Evolutionary conservation across 1,140 invertebrate genomes (phyloP).

Genomic region (Lutraria rhynchaena): DNA sequence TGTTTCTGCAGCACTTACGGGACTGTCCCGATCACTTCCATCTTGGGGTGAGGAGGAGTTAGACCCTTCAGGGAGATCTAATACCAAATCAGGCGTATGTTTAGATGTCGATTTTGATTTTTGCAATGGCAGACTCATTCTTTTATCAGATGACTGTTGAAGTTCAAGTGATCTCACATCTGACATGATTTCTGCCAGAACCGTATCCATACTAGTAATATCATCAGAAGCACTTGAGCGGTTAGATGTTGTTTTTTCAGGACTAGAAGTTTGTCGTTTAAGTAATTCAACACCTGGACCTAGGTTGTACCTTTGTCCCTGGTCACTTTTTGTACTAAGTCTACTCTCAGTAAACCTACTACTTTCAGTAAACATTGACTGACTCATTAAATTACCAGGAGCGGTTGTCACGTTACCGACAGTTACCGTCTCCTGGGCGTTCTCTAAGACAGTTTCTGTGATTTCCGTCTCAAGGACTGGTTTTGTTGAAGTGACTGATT

Average conservation of each 20-base stretch:
- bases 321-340: slow-evolving; percentile 67
- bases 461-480: slow-evolving; percentile 45
- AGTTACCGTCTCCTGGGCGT: background rate
- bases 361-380: slow-evolving; percentile 36
- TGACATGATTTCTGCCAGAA: slow-evolving; percentile 80
- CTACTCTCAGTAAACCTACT: slow-evolving; percentile 49
- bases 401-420: slow-evolving; percentile 6
- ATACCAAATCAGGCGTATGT: slow-evolving; percentile 93
- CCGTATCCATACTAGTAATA: slow-evolving; percentile 79
- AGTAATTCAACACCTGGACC: slow-evolving; percentile 63
- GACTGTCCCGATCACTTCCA: slow-evolving; percentile 73
- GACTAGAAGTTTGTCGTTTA: slow-evolving; percentile 57
- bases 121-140: slow-evolving; percentile 81
- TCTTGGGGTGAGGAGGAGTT: slow-evolving; percentile 67
- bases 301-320: slow-evolving; percentile 30
- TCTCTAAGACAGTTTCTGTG: slow-evolving; percentile 1
- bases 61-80: slow-evolving; percentile 87
- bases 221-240: slow-evolving; percentile 72
- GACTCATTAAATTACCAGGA: slow-evolving; percentile 51
- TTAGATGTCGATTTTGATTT: slow-evolving; percentile 81
- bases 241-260: slow-evolving; percentile 55
- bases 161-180: slow-evolving; percentile 78
- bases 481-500: slow-evolving; percentile 12
- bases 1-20: slow-evolving; percentile 77
- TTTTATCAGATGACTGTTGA: slow-evolving; percentile 76